phyloP scores from a whole-genome alignment of 2,113 vertebrate species.

The Orthonyx spaldingii region DNA sequence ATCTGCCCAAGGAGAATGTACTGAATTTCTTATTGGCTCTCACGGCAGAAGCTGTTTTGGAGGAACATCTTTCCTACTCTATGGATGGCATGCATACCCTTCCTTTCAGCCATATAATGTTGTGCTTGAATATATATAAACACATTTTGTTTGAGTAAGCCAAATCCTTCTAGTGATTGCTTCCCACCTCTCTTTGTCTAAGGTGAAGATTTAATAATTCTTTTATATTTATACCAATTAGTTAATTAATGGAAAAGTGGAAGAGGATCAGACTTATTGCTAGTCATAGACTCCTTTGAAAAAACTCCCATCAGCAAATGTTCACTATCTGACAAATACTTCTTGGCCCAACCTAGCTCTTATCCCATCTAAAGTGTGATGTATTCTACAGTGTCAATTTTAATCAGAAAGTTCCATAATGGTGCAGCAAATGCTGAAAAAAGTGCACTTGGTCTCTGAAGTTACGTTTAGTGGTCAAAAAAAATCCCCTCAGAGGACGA shows the following conservation, averaged over 20 bases:
- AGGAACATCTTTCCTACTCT: background rate
- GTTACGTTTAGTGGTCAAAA: background rate
- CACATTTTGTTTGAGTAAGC: background rate
- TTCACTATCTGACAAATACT: background rate
- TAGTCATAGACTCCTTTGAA: background rate
- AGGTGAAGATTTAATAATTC: background rate
- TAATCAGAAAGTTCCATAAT: background rate
- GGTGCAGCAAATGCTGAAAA: background rate
- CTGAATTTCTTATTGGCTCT: background rate
- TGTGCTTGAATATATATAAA: background rate
- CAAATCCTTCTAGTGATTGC: background rate
- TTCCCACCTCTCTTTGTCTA: background rate
- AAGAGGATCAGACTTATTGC: background rate
- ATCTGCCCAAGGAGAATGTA: background rate
- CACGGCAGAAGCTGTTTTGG: background rate
- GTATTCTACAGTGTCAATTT: background rate
- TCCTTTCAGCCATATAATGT: background rate
- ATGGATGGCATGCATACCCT: background rate
- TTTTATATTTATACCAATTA: background rate
- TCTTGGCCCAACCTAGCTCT: background rate
- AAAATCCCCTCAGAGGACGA: background rate
- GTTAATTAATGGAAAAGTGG: background rate
- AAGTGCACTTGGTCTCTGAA: background rate
- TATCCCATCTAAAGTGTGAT: background rate
- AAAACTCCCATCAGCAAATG: background rate